Conservation (phyloP, 2,797 vertebrate species). For the Chaetodon trifasciatus region DNA sequence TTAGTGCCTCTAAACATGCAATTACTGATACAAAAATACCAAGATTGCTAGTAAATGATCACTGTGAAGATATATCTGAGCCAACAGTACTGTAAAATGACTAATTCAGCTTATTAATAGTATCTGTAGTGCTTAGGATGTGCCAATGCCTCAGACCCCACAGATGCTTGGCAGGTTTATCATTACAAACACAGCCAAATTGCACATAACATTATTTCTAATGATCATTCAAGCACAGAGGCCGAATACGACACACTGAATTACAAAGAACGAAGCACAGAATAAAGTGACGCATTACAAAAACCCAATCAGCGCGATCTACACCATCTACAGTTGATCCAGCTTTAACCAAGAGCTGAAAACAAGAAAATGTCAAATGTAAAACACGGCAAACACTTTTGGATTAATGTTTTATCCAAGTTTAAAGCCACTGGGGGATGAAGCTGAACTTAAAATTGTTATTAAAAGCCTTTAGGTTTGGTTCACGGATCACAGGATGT, state of each 20-base stretch:
- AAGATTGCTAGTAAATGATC: not conserved
- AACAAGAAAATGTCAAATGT: not conserved
- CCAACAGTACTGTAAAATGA: not conserved
- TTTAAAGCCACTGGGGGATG: not conserved
- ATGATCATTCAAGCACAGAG: not conserved
- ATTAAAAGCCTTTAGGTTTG: not conserved
- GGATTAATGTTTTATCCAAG: not conserved
- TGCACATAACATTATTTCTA: not conserved
- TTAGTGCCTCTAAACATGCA: not conserved
- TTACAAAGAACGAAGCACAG: not conserved
- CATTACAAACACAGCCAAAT: not conserved
- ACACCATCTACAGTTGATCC: not conserved
- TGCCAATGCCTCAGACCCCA: not conserved
- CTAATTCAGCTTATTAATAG: not conserved
- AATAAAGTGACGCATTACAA: not conserved
- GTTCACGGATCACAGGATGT: not conserved
- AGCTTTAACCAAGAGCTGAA: not conserved
- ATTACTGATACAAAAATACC: not conserved
- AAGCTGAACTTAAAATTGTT: not conserved
- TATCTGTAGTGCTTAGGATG: not conserved
- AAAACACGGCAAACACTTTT: not conserved
- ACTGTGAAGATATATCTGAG: not conserved
- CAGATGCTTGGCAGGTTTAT: constrained; percentile 1
- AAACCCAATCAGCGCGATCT: not conserved
- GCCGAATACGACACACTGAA: not conserved